Evolutionary conservation across 2,888 invertebrate species (phyloP).

Genomic region (Acrocera orbiculus): DNA sequence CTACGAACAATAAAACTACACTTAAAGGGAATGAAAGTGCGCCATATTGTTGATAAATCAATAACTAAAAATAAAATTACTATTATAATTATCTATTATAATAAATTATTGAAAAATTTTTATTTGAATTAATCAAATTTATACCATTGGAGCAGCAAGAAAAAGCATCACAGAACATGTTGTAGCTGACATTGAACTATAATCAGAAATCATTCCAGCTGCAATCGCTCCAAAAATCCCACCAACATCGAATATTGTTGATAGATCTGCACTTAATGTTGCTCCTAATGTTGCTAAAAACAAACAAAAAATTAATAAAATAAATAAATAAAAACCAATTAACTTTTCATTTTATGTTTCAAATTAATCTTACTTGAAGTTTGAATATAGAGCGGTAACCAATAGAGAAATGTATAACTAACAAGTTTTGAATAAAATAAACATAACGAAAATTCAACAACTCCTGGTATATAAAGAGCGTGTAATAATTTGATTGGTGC

Average conservation of each 20-base stretch:
- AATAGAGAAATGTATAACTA: constrained; percentile 91
- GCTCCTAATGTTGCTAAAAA: constrained; percentile 47
- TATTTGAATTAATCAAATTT: background rate
- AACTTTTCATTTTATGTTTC: background rate
- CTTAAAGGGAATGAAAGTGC: constrained; percentile 41
- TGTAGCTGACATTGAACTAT: constrained; percentile 65
- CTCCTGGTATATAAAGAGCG: constrained; percentile 78
- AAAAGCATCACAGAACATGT: constrained; percentile 70
- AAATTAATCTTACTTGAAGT: constrained; percentile 50
- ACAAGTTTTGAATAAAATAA: constrained; percentile 93
- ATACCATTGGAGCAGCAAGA: constrained; percentile 65
- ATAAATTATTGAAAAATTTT: too few species aligned
- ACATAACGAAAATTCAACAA: constrained; percentile 79
- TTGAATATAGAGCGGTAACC: constrained; percentile 83
- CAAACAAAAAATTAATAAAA: constrained; percentile 6
- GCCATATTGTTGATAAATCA: constrained; percentile 61
- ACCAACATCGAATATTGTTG: constrained; percentile 73
- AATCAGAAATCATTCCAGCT: constrained; percentile 75
- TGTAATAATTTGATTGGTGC: constrained; percentile 22
- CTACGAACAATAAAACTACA: constrained; percentile 48
- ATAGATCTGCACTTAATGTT: constrained; percentile 53
- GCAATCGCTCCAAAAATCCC: constrained; percentile 78
- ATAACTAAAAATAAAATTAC: constrained; percentile 40
- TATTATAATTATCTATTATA: background rate
- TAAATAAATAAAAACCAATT: background rate